Base-by-base conservation (phyloP, 2,888 invertebrate species). In the Oeneis ivallda region DNA sequence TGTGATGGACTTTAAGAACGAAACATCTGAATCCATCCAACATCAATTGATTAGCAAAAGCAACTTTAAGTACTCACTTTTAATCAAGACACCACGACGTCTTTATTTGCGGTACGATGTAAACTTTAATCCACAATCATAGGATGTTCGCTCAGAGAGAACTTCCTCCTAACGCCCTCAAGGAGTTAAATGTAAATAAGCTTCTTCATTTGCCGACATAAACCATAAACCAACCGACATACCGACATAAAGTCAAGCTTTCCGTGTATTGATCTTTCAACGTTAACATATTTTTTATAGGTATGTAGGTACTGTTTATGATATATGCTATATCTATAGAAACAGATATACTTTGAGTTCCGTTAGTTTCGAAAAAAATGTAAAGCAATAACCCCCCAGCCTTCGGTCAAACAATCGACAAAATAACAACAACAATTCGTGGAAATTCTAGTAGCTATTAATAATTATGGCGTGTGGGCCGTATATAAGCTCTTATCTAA, bases 391-490 rank as follows among this genome's bases (percentile, higher is more conserved):
- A 41, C 15, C 43, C 15, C 43, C 8, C 6, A 15, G 15, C 43
- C 1, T 45, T 45, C n/a, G 4, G 43, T 45, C 43, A 45, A 45
- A 15, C n/a, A n/a, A 45, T 45, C 15, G 15, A 6, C 15, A n/a
- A 45, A 45, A 45, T 15, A 45, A 15, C 15, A 45, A 1, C 5
- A 15, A 45, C n/a, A n/a, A n/a, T n/a, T n/a, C n/a, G 2, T 7
- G n/a, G 43, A 6, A 45, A 45, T 45, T 45, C n/a, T n/a, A 58
- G 17, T 39, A 52, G 52, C 59, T 52, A 47, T 34, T 34, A 59
- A 52, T 64, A 59, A 47, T 58, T 13, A 34, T 49, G 17, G 43
- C 43, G n/a, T n/a, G 5, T n/a, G n/a, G 5, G 5, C 5, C n/a
- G n/a, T n/a, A 43, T 4, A 0, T n/a, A 43, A 6, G 6, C 32